Evolutionary conservation across 2,888 invertebrate species (phyloP), one percentile per base, ranked within the genome.

Genomic region (Bombyx huttoni): DNA sequence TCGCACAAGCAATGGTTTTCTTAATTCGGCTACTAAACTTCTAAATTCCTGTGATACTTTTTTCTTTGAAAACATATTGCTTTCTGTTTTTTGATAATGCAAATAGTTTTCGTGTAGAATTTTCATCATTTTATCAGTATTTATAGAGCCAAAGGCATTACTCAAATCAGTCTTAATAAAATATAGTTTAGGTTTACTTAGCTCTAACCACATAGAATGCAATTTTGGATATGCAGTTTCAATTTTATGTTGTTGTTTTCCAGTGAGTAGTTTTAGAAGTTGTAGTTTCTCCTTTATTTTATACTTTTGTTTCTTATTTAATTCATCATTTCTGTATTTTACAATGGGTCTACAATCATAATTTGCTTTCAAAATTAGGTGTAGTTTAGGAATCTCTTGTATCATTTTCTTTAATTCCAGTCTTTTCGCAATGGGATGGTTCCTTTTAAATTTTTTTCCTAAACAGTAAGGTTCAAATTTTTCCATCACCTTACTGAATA

Each of bases 91-190:
- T 54, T 79, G 78, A 50, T 71, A 70, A 34, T 61, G 56, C 1
- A 62, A 49, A 65, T 82, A 72, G 40, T 59, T 78, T 49, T 81
- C 73, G 54, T 59, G 57, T 47, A 89, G 55, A 56, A 89, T 78
- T 60, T 70, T 78, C 52, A 75, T 59, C 34, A 89, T 64, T 52
- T 72, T 72, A 6, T 70, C 65, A 60, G 69, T 81, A 56, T 80
- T 74, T 33, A 89, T 81, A n/a, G 76, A 79, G 1, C 89, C 89
- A 73, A 89, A 89, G 10, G 89, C 89, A 73, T 89, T 85, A 49
- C 75, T 80, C 0, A 89, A 69, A 62, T 89, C 89, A 7, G 81
- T 73, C 67, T 86, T 89, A 0, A 89, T 65, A 61, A 88, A 89
- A 65, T 82, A 89, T 13, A 89, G 67, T 61, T 73, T 76, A 13